phyloP scores from a whole-genome alignment of 2,888 invertebrate species.

The Leucophenga montana region DNA sequence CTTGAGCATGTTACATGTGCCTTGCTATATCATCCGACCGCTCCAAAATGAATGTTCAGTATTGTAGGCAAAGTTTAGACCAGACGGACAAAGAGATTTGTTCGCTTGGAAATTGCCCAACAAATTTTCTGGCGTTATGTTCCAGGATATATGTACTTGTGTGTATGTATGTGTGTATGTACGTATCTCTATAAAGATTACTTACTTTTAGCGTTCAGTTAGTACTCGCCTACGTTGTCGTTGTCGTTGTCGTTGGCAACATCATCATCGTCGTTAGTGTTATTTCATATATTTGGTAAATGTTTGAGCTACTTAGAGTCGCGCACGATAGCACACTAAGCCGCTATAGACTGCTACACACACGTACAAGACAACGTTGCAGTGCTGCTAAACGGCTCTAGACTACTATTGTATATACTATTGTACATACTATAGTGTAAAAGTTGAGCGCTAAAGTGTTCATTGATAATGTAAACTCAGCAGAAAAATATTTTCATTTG shows the following conservation, averaged over 20 bases:
- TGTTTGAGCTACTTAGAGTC: constrained; percentile 56
- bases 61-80: constrained; percentile 17
- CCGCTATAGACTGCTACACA: constrained; percentile 41
- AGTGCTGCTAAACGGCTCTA: no score
- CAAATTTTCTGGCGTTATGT: constrained; percentile 54
- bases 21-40: neutral
- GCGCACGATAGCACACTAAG: constrained; percentile 49
- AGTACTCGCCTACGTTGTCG: constrained; percentile 46
- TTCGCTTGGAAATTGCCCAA: constrained; percentile 68
- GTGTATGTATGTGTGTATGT: constrained; percentile 36
- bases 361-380: no score
- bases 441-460: constrained; percentile 58
- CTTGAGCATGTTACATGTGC: constrained; percentile 50
- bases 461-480: constrained; percentile 67
- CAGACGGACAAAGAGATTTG: constrained; percentile 60
- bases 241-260: neutral
- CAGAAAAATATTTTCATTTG: constrained; percentile 59
- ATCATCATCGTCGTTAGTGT: constrained; percentile 31
- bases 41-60: neutral
- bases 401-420: no score
- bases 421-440: no score
- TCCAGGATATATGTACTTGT: constrained; percentile 7
- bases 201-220: constrained; percentile 55
- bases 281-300: neutral
- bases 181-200: constrained; percentile 53